Conservation (phyloP, 2,797 vertebrate genomes). For the Lophotriccus pileatus region DNA sequence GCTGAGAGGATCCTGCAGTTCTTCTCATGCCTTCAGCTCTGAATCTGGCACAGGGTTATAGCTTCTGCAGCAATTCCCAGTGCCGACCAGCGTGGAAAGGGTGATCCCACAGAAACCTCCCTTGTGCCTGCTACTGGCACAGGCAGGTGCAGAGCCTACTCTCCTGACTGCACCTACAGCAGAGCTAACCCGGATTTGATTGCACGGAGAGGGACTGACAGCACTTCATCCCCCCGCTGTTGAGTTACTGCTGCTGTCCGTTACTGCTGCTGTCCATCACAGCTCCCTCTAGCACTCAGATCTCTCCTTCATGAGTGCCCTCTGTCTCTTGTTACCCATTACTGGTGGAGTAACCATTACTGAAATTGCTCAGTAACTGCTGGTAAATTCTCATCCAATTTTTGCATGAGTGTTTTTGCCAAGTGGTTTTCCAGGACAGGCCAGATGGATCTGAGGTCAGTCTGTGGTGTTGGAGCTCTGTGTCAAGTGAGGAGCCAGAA, state of each 20-base stretch:
- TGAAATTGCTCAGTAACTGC: neutral
- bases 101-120: neutral
- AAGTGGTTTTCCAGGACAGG: neutral
- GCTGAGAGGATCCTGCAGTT: neutral
- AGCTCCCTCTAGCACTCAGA: neutral
- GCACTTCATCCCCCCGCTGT: neutral
- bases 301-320: neutral
- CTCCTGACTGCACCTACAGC: neutral
- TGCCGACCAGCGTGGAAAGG: rapidly evolving
- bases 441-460: neutral
- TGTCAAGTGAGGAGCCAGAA: neutral
- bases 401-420: neutral
- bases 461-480: neutral
- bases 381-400: neutral
- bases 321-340: neutral
- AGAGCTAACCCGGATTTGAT: neutral
- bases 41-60: neutral
- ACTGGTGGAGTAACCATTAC: neutral
- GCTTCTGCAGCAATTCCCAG: neutral
- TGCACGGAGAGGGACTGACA: neutral
- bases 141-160: neutral
- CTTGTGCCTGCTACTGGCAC: neutral
- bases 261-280: neutral
- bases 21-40: neutral
- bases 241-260: neutral